These are phyloP conservation scores for Bembecia ichneumoniformis DNA, from an alignment of 2,888 invertebrate species.

Conservation along the genomic window DNA sequence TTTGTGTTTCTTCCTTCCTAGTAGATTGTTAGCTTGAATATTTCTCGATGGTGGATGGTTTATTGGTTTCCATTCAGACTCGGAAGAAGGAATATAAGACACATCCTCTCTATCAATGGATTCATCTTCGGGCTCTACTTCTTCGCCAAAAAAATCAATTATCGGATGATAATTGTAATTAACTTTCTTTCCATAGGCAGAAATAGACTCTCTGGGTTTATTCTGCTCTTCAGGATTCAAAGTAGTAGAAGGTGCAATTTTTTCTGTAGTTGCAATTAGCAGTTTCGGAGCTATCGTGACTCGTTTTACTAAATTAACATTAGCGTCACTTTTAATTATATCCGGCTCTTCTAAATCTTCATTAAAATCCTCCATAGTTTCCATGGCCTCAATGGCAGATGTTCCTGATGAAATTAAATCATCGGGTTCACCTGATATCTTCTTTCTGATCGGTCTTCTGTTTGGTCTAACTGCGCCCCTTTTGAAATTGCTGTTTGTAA, in stretches of 20 bases:
- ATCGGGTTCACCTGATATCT: slow-evolving; percentile 48
- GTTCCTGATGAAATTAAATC: slow-evolving; percentile 58
- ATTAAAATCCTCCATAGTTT: slow-evolving; percentile 46
- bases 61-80: slow-evolving; percentile 68
- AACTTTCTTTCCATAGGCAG: slow-evolving; percentile 65
- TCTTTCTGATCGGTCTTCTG: slow-evolving; percentile 58
- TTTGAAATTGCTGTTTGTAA: slow-evolving; percentile 43
- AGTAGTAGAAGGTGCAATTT: slow-evolving; percentile 16
- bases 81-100: slow-evolving; percentile 33
- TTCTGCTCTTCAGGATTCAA: slow-evolving; percentile 25
- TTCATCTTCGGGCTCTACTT: slow-evolving; percentile 34
- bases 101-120: slow-evolving; percentile 57
- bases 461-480: slow-evolving; percentile 47
- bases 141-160: slow-evolving; percentile 80
- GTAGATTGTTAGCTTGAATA: slow-evolving; percentile 22
- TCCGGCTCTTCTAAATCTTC: slow-evolving; percentile 42
- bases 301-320: slow-evolving; percentile 25
- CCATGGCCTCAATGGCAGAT: slow-evolving; percentile 46
- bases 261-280: slow-evolving; percentile 38
- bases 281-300: slow-evolving; percentile 53
- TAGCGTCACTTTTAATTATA: slow-evolving; percentile 28
- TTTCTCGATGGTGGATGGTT: slow-evolving; percentile 40
- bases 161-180: slow-evolving; percentile 89
- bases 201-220: slow-evolving; percentile 27
- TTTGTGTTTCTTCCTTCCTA: slow-evolving; percentile 27